phyloP scores from a whole-genome alignment of 2,888 invertebrate species.

The Dorcus hopei region DNA sequence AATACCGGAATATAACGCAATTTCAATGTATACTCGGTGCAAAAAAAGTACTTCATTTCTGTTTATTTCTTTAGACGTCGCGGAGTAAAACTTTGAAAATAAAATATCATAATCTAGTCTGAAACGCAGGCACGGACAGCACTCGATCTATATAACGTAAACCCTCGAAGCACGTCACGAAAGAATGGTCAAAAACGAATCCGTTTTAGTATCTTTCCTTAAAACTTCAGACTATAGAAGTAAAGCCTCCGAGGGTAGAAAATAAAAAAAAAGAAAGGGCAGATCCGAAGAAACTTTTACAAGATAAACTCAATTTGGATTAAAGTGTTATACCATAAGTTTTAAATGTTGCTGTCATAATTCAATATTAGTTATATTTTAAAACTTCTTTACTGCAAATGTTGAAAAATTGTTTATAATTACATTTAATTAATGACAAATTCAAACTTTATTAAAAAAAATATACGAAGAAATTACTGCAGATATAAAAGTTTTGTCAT shows the following conservation, averaged over 20 bases:
- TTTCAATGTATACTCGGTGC: no score
- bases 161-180: constrained; percentile 28
- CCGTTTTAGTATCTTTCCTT: constrained; percentile 40
- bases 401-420: no score
- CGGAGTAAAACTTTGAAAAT: not conserved
- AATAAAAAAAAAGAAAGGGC: constrained; percentile 33
- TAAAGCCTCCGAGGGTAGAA: constrained; percentile 31
- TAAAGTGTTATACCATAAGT: constrained; percentile 37
- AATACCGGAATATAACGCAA: no score
- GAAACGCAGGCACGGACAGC: not conserved
- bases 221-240: constrained; percentile 36
- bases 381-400: no score
- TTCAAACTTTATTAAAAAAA: no score
- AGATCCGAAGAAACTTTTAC: constrained; percentile 34
- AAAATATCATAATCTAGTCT: constrained; percentile 1
- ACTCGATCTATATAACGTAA: not conserved
- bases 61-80: not conserved
- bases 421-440: no score
- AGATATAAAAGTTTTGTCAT: no score
- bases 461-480: no score
- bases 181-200: constrained; percentile 41
- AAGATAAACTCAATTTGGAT: constrained; percentile 44
- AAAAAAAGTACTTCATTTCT: not conserved
- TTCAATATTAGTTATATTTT: no score
- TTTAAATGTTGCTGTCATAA: no score